These are phyloP conservation scores for Centropus bengalensis DNA, from an alignment of 2,113 vertebrate genomes.

Conservation along the genomic window DNA sequence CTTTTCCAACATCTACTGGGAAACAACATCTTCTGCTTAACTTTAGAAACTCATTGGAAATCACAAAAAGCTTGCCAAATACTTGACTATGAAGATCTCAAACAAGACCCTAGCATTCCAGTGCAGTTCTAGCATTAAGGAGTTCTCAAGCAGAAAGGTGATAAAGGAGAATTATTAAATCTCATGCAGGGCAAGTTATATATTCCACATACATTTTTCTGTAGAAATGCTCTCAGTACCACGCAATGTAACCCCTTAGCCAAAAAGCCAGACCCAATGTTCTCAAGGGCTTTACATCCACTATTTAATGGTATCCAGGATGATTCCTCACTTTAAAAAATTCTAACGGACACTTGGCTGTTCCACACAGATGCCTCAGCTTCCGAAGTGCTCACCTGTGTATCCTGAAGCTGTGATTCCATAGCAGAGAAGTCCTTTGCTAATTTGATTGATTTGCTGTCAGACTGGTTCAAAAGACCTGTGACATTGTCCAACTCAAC, in stretches of 20 bases:
- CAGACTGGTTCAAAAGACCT: slow-evolving; percentile 85
- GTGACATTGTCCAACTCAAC: slow-evolving; percentile 89
- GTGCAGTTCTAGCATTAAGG: background rate
- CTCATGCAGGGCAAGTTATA: background rate
- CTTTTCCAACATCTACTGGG: background rate
- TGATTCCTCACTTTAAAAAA: background rate
- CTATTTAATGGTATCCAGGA: background rate
- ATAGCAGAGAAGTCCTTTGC: slow-evolving; percentile 90
- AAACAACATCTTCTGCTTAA: background rate
- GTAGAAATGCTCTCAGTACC: background rate
- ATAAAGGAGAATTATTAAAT: background rate
- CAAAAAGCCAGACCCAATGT: background rate
- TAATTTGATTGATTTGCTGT: slow-evolving; percentile 94
- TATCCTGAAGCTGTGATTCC: slow-evolving; percentile 95
- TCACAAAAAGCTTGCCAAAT: background rate
- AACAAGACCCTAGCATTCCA: background rate
- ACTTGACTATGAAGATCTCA: background rate
- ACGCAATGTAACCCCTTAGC: background rate
- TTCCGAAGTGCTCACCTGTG: slow-evolving; percentile 81
- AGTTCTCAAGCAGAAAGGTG: background rate
- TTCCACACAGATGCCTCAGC: background rate
- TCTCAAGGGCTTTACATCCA: background rate
- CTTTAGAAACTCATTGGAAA: background rate
- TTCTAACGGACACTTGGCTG: background rate
- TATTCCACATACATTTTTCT: background rate